A percentile compares a stretch with the other conserved stretches of the same genome.
phyloP scores from a whole-genome alignment of 2,797 vertebrate genomes.

The Anas bernieri region DNA sequence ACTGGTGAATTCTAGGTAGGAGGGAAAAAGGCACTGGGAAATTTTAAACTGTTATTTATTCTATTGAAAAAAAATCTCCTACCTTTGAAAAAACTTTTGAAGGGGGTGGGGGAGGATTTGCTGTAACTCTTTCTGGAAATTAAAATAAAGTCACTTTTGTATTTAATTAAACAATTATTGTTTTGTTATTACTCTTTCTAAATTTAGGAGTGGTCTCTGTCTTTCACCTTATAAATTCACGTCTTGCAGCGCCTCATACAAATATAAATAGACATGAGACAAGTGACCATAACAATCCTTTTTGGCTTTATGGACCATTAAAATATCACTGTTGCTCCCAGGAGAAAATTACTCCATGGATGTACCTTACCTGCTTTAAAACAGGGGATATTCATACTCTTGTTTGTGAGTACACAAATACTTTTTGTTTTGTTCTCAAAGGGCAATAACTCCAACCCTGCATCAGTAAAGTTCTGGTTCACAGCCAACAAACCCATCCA shows the following conservation, averaged over 20 bases:
- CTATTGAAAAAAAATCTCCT: not conserved
- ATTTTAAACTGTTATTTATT: too few species aligned
- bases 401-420: slow-evolving; percentile 83
- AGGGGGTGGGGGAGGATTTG: not conserved
- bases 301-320: not conserved
- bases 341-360: not conserved
- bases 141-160: not conserved
- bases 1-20: not conserved
- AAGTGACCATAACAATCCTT: not conserved
- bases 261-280: not conserved
- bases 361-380: slow-evolving; percentile 84
- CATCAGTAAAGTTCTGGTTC: slow-evolving; percentile 82
- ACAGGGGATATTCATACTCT: slow-evolving; percentile 83
- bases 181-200: not conserved
- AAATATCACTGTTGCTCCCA: not conserved
- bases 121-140: not conserved
- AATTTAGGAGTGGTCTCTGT: not conserved
- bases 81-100: not conserved
- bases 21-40: not conserved
- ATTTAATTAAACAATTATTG: not conserved
- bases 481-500: slow-evolving; percentile 82
- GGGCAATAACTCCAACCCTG: slow-evolving; percentile 80
- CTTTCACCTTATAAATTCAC: not conserved
- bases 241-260: not conserved
- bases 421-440: slow-evolving; percentile 71